Conservation (phyloP, 2,888 invertebrate genomes). For the Ophraella communa region DNA sequence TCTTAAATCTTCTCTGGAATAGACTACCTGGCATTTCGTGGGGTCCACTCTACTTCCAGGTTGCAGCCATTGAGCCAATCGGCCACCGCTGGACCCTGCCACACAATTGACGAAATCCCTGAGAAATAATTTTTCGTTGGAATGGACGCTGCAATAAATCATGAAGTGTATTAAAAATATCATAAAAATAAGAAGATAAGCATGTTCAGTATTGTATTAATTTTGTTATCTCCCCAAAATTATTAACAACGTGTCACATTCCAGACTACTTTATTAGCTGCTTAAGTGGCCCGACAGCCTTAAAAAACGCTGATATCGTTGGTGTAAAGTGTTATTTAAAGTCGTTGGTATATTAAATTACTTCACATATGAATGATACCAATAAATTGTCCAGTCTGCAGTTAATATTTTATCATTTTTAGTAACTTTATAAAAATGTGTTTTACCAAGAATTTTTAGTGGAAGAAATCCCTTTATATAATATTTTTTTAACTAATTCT, state of each 20-base stretch:
- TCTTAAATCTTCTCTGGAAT: constrained; percentile 72
- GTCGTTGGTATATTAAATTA: neutral
- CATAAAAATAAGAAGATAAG: no score
- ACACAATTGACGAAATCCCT: constrained; percentile 90
- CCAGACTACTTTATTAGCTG: constrained; percentile 3
- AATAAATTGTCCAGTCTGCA: neutral
- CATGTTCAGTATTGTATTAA: neutral
- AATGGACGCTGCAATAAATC: constrained; percentile 71
- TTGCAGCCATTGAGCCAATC: constrained; percentile 93
- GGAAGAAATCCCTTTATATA: no score
- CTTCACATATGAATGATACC: no score
- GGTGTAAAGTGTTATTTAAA: neutral
- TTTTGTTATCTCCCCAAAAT: neutral
- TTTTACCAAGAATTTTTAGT: no score
- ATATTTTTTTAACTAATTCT: no score
- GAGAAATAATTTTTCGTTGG: constrained; percentile 90
- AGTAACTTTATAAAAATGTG: no score
- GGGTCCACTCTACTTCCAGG: constrained; percentile 93
- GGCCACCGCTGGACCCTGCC: constrained; percentile 83
- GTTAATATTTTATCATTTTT: neutral
- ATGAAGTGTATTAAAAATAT: neutral
- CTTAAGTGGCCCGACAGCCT: neutral
- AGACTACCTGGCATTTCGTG: constrained; percentile 81
- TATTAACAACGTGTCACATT: neutral
- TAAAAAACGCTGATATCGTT: neutral